Evolutionary conservation across 2,888 invertebrate species (phyloP), one percentile per base, ranked within the genome.

Genomic region (Tolmerus cingulatus): DNA sequence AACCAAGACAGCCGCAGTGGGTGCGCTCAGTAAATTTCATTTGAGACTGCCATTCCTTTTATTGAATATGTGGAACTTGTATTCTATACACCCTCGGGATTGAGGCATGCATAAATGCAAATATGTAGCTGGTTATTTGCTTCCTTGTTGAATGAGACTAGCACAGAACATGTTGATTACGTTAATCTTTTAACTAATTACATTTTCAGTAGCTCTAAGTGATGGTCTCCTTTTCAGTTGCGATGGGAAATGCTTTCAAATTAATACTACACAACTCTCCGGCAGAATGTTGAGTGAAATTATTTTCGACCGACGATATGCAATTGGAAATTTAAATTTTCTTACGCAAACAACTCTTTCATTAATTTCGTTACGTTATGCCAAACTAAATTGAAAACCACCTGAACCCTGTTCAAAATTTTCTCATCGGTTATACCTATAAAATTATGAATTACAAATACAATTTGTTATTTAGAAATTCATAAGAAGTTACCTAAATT

Each of bases 1-100:
- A 79, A 79, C 51, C 30, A 79, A 30, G 51, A 34, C 51, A 79
- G 9, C 79, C 79, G 40, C 79, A 79, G 51, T 43, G 51, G 51
- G 46, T 30, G 51, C 51, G 55, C 51, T 79, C 51, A 30, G 79
- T 51, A 79, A 79, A 51, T 79, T 79, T 55, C 51, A 51, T 79
- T 79, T 79, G 79, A 79, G 46, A 46, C 51, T 79, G 55, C 55
- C 79, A 55, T 79, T 27, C 79, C 51, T 79, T 66, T 79, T 79
- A 79, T 79, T 79, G 51, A 79, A 79, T 79, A 66, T 66, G 30
- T 30, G 14, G 55, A 79, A 12, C 66, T 66, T 23, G 23, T 23
- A 19, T 16, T n/a, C 55, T 55, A 66, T 27, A 27, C 23, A 51
- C 66, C 66, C 12, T 27, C 2, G 66, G 66, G 66, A 66, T 66